phyloP scores from a whole-genome alignment of 2,797 vertebrate species.

The Varecia variegata region DNA sequence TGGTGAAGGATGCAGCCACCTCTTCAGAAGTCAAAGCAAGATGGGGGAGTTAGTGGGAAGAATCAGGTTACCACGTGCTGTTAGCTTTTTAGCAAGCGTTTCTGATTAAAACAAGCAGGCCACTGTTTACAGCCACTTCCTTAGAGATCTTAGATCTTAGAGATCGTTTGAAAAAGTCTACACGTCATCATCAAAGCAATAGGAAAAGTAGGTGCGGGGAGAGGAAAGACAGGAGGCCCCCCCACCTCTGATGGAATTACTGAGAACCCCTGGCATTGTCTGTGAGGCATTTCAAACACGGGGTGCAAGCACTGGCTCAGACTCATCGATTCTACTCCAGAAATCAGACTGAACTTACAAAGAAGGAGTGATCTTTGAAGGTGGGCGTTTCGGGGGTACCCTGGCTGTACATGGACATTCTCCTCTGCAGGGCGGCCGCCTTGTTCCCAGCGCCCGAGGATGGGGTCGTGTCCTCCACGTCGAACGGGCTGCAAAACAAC shows the following conservation, averaged over 20 bases:
- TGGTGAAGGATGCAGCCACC: conserved; percentile 91
- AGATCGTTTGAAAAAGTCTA: not conserved
- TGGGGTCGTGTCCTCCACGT: conserved; percentile 95
- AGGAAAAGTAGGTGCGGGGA: not conserved
- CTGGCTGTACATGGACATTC: conserved; percentile 98
- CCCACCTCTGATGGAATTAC: not conserved
- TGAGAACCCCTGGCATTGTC: rapidly evolving
- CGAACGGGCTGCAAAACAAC: conserved; percentile 90
- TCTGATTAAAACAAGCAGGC: not conserved
- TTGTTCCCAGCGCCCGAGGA: conserved; percentile 94
- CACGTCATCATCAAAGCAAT: not conserved
- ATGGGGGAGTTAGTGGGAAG: conserved; percentile 77
- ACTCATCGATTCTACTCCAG: too few relatives aligned
- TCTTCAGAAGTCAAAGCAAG: conserved; percentile 88
- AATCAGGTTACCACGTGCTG: not conserved
- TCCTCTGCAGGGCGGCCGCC: conserved; percentile 93
- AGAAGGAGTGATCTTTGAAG: conserved; percentile 97
- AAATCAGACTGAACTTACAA: conserved; percentile 88
- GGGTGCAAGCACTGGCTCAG: not conserved
- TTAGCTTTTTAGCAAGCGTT: not conserved
- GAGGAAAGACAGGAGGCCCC: not conserved
- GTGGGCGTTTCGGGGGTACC: conserved; percentile 97
- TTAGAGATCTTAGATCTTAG: too few relatives aligned
- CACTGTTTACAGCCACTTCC: not conserved
- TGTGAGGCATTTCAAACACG: not conserved